Evolutionary conservation across 2,113 vertebrate species (phyloP), one percentile per base, ranked within the genome.

Genomic region (Kryptolebias marmoratus): DNA sequence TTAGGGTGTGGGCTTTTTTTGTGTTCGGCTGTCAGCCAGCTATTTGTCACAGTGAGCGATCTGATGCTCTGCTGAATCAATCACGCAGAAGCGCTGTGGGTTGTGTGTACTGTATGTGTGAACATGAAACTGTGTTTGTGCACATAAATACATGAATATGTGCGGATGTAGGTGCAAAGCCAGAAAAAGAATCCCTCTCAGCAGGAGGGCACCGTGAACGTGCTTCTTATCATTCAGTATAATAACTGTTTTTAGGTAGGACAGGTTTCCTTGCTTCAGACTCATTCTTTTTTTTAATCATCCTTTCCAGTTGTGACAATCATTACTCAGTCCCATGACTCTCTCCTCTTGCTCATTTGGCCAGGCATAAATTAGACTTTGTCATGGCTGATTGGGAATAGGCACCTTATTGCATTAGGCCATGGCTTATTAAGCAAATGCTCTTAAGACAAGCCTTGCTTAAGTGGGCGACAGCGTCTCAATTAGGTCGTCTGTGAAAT

Each of bases 21-120:
- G 91, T 91, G 89, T 89, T 90, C 27, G 58, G 57, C 82, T 93
- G 90, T 94, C 92, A 93, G 87, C 61, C 73, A 76, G 84, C 88
- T 82, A 93, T 94, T 94, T 93, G 92, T 94, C 93, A 93, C 83
- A 45, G 83, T 94, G 93, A 94, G 90, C 68, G 88, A 93, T 94
- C 90, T 90, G 88, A 90, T 67, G 85, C 79, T 82, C 76, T 47
- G 83, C 80, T 80, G 80, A 92, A 94, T 93, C 90, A 88, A 93
- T 94, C 93, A 92, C 82, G 11, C 90, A 75, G 57, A 80, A 81
- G 75, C 63, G 47, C 70, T 68, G 73, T 71, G 82, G 84, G 70
- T 87, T 73, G 72, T 64, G 74, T 72, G 84, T 81, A 85, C 81
- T 79, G 82, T 87, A 81, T 73, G 74, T 80, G 65, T 81, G 85